A percentile compares a stretch with the other conserved stretches of the same genome.
Evolutionary conservation across 2,888 invertebrate species (phyloP).

Genomic region (Meteorus colon): DNA sequence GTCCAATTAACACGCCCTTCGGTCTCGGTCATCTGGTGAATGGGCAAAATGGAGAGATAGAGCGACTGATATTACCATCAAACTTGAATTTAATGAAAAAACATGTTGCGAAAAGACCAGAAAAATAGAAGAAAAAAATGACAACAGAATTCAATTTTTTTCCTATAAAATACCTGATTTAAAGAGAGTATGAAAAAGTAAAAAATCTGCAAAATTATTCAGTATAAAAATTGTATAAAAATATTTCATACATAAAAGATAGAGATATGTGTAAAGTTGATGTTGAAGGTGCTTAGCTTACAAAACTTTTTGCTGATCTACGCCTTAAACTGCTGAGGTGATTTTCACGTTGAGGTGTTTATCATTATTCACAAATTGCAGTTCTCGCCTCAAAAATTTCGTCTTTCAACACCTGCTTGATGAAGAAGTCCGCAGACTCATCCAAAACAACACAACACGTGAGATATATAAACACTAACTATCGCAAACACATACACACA

Average conservation of each 20-base stretch:
- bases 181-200: background rate
- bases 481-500: no score
- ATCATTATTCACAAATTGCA: conserved; percentile 50
- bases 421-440: conserved; percentile 6
- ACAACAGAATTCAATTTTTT: background rate
- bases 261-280: background rate
- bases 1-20: conserved; percentile 45
- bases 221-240: background rate
- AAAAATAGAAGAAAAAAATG: background rate
- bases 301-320: background rate
- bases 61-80: background rate
- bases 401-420: conserved; percentile 53
- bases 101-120: conserved; percentile 13
- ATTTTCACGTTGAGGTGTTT: conserved; percentile 39
- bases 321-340: conserved; percentile 5
- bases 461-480: background rate
- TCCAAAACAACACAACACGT: background rate
- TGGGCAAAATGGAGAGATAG: conserved; percentile 11
- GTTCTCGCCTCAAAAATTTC: conserved; percentile 42
- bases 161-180: background rate
- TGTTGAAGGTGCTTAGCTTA: conserved; percentile 10
- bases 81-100: background rate
- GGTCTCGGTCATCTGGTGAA: conserved; percentile 35
- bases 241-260: background rate
- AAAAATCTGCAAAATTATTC: background rate